Evolutionary conservation across 2,113 vertebrate genomes (phyloP).

Genomic region (Paraplagusia blochii): DNA sequence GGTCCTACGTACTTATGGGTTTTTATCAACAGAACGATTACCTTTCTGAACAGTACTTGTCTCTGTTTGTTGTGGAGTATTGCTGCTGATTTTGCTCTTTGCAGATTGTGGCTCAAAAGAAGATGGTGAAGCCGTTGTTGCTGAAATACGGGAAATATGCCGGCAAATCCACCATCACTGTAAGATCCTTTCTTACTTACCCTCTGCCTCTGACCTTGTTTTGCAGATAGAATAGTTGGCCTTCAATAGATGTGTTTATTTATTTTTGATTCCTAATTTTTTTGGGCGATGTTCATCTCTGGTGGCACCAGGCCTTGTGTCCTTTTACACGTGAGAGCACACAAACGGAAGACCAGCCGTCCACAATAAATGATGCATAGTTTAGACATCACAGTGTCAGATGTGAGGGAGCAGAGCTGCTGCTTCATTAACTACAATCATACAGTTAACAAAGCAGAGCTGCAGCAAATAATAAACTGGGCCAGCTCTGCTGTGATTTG

Average conservation of each 20-base stretch:
- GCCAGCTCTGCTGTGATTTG: background rate
- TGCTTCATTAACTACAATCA: slow-evolving; percentile 36
- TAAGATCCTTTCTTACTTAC: slow-evolving; percentile 57
- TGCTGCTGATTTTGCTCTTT: slow-evolving; percentile 34
- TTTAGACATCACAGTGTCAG: slow-evolving; percentile 5
- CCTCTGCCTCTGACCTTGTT: slow-evolving; percentile 5
- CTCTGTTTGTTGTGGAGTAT: slow-evolving; percentile 2
- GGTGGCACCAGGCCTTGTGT: background rate
- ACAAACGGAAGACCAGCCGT: slow-evolving; percentile 1
- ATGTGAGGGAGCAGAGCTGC: slow-evolving; percentile 21
- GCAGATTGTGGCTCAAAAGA: slow-evolving; percentile 95
- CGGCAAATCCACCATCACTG: slow-evolving; percentile 92
- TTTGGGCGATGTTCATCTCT: background rate
- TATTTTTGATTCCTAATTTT: background rate
- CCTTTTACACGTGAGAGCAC: background rate
- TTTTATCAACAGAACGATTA: too few species aligned
- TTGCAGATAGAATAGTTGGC: background rate
- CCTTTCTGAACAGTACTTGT: background rate
- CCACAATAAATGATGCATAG: slow-evolving; percentile 14
- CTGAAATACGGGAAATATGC: slow-evolving; percentile 91
- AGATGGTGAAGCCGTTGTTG: slow-evolving; percentile 85
- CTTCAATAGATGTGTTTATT: background rate
- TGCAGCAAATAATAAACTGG: slow-evolving; percentile 2
- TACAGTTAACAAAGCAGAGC: slow-evolving; percentile 16
- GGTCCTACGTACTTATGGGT: slow-evolving; percentile 22